phyloP scores from a whole-genome alignment of 2,797 vertebrate genomes.

The Dipus sagitta region DNA sequence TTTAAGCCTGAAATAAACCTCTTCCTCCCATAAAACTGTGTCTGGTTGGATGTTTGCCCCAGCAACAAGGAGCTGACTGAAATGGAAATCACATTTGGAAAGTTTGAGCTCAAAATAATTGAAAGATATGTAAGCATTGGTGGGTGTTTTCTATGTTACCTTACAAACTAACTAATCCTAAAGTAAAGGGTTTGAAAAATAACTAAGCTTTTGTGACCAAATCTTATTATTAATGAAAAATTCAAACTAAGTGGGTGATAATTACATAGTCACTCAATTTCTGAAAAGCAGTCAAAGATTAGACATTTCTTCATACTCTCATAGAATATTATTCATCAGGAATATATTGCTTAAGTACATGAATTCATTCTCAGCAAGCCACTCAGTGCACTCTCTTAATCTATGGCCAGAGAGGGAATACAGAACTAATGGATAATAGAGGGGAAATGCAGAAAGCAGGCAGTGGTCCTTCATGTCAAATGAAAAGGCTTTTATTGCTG shows the following conservation, averaged over 20 bases:
- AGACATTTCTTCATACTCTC: background rate
- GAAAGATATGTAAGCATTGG: background rate
- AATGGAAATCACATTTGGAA: slow-evolving; percentile 38
- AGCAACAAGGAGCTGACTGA: no score
- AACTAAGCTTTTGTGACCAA: background rate
- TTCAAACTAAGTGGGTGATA: slow-evolving; percentile 8
- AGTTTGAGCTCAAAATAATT: slow-evolving; percentile 16
- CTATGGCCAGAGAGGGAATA: background rate
- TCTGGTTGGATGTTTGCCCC: no score
- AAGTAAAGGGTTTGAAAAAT: slow-evolving; percentile 29
- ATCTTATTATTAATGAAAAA: slow-evolving; percentile 57
- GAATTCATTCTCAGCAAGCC: slow-evolving; percentile 51
- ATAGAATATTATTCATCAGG: slow-evolving; percentile 1
- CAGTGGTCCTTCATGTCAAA: background rate
- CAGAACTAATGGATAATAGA: background rate
- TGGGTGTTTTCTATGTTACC: background rate
- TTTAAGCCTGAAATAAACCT: no score
- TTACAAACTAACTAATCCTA: background rate
- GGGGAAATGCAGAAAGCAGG: background rate
- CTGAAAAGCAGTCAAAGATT: background rate
- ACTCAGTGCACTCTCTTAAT: background rate
- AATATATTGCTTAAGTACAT: background rate
- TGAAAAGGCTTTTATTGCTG: slow-evolving; percentile 1
- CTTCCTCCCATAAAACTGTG: no score
- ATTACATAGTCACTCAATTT: slow-evolving; percentile 54